Percentiles rank a stretch among this genome's conserved stretches.
Conservation (phyloP, 2,888 invertebrate species). For the Chalcosyrphus nemorum region DNA sequence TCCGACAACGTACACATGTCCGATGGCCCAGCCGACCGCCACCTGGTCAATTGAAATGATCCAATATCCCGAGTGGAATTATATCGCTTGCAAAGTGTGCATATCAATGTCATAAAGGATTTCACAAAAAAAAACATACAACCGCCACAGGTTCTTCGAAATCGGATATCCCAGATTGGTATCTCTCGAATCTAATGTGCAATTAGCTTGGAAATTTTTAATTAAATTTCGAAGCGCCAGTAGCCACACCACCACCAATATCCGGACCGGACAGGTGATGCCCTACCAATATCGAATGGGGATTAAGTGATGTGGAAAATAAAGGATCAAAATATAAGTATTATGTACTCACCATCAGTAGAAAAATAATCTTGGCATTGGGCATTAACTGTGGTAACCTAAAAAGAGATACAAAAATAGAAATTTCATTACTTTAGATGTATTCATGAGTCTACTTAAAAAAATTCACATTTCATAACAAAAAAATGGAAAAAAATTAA, state of each 20-base stretch:
- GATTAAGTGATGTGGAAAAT: constrained; percentile 36
- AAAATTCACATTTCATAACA: not conserved
- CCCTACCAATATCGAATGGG: not conserved
- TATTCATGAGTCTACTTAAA: constrained; percentile 15
- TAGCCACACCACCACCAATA: not conserved
- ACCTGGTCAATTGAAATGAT: constrained; percentile 49
- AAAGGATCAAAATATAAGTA: constrained; percentile 6
- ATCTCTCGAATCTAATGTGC: constrained; percentile 49
- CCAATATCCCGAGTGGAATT: constrained; percentile 58
- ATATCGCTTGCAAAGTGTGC: constrained; percentile 45
- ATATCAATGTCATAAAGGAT: constrained; percentile 67
- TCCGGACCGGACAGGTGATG: constrained; percentile 5
- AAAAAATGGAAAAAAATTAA: constrained; percentile 10
- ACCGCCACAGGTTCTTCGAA: constrained; percentile 42
- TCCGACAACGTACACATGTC: constrained; percentile 63
- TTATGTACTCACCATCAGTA: constrained; percentile 89
- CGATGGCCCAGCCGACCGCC: constrained; percentile 7
- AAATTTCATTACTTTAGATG: not conserved
- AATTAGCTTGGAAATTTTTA: constrained; percentile 65
- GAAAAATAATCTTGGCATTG: constrained; percentile 94
- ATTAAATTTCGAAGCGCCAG: constrained; percentile 43
- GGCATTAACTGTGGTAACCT: constrained; percentile 95
- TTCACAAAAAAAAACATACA: not conserved
- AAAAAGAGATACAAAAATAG: constrained; percentile 76
- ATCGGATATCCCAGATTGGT: too few species aligned